These are phyloP conservation scores for Dryobates pubescens DNA, from an alignment of 2,797 vertebrate species.

Conservation along the genomic window DNA sequence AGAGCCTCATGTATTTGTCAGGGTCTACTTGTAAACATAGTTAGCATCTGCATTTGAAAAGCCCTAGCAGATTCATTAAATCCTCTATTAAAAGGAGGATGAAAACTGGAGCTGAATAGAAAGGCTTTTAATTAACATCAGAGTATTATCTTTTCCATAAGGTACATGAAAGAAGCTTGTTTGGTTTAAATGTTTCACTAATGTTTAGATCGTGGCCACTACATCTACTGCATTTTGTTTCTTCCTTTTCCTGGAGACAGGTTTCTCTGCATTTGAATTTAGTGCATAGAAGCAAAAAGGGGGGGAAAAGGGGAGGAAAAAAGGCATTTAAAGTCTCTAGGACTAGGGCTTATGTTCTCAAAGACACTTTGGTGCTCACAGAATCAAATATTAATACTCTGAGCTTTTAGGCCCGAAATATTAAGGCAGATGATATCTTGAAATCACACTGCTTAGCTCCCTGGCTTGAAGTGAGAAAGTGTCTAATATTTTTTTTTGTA, in stretches of 20 bases:
- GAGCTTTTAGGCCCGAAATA: not conserved
- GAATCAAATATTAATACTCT: constrained; percentile 28
- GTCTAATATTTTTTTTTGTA: not conserved
- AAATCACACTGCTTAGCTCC: not conserved
- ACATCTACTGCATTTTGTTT: rapidly evolving
- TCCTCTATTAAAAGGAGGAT: not conserved
- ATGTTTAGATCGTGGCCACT: not conserved
- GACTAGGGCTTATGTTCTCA: not conserved
- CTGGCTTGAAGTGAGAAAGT: not conserved
- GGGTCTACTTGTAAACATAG: not conserved
- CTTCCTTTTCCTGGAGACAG: not conserved
- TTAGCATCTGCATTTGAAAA: not conserved
- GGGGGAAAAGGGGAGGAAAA: not conserved
- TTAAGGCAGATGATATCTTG: not conserved
- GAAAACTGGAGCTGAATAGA: not conserved
- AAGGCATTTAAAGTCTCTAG: not conserved
- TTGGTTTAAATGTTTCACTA: not conserved
- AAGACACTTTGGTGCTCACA: not conserved
- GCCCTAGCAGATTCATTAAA: not conserved
- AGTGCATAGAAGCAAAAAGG: not conserved
- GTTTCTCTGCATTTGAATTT: not conserved
- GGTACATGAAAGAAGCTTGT: not conserved
- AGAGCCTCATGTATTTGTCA: not conserved
- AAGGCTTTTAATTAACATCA: not conserved
- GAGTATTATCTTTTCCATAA: not conserved